Conservation (phyloP, 1,140 invertebrate genomes). For the Agraylea sexmaculata region DNA sequence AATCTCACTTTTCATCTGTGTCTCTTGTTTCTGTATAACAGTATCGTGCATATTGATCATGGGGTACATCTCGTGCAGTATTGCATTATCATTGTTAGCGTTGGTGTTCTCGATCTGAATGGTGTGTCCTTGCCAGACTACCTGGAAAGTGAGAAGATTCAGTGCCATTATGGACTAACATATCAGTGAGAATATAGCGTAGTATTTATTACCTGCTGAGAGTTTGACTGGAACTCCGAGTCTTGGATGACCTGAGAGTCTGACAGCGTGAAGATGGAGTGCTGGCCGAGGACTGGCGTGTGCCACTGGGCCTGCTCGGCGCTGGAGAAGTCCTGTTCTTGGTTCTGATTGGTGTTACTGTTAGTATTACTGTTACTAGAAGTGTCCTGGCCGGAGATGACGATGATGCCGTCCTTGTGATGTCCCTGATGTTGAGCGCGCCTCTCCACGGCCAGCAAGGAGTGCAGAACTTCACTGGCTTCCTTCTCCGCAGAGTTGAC, state of each 20-base stretch:
- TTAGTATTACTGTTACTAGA: neutral
- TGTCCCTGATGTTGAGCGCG: slow-evolving; percentile 35
- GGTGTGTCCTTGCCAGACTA: slow-evolving; percentile 48
- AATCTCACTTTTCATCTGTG: slow-evolving; percentile 23
- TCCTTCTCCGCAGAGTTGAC: slow-evolving; percentile 48
- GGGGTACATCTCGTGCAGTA: slow-evolving; percentile 20
- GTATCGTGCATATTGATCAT: slow-evolving; percentile 12
- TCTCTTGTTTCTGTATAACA: slow-evolving; percentile 14
- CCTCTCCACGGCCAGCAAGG: slow-evolving; percentile 48
- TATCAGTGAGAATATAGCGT: too few relatives aligned
- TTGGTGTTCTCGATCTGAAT: slow-evolving; percentile 43
- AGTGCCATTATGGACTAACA: too few relatives aligned
- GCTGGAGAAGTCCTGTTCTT: slow-evolving; percentile 28
- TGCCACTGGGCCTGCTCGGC: slow-evolving; percentile 45
- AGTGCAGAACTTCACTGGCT: slow-evolving; percentile 52
- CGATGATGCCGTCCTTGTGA: slow-evolving; percentile 42
- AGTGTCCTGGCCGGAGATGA: slow-evolving; percentile 30
- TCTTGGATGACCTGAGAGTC: slow-evolving; percentile 33
- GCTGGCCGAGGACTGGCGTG: slow-evolving; percentile 42
- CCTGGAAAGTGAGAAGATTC: too few relatives aligned
- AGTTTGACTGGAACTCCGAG: slow-evolving; percentile 16
- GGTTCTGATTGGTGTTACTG: slow-evolving; percentile 22
- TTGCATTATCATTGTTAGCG: slow-evolving; percentile 22
- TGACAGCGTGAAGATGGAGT: slow-evolving; percentile 36
- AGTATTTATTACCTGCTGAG: slow-evolving; percentile 17